A percentile compares a stretch with the other conserved stretches of the same genome.
These are phyloP conservation scores for Heliconius charithonia DNA, from an alignment of 2,888 invertebrate genomes.

Conservation along the genomic window DNA sequence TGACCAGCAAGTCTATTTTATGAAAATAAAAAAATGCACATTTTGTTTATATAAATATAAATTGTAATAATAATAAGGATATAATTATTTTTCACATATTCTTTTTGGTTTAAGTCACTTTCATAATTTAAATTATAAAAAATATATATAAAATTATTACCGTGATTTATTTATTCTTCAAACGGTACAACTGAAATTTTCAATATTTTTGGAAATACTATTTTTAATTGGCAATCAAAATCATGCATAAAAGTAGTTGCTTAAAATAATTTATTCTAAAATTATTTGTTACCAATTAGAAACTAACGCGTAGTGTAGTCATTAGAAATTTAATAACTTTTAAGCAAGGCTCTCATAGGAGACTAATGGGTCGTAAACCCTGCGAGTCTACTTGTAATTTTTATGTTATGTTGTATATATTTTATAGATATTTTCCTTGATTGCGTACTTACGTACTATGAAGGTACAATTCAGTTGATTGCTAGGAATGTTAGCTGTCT, in stretches of 20 bases:
- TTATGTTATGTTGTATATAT: constrained; percentile 18
- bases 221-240: neutral
- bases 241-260: neutral
- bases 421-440: constrained; percentile 4
- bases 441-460: neutral
- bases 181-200: too few species aligned
- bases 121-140: too few species aligned
- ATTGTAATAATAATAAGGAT: too few species aligned
- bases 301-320: neutral
- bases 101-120: too few species aligned
- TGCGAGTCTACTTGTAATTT: constrained; percentile 45
- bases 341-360: constrained; percentile 5
- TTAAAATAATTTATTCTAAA: neutral
- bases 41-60: too few species aligned
- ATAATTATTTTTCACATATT: too few species aligned
- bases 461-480: neutral
- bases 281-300: constrained; percentile 1
- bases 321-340: constrained; percentile 20
- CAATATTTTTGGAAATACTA: neutral
- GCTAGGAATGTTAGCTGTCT: neutral
- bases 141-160: too few species aligned
- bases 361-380: constrained; percentile 17
- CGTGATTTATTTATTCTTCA: neutral
- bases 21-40: too few species aligned
- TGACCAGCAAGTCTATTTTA: too few species aligned